Evolutionary conservation across 2,888 invertebrate genomes (phyloP), one percentile per base, ranked within the genome.

Genomic region (Lithophane leautieri): DNA sequence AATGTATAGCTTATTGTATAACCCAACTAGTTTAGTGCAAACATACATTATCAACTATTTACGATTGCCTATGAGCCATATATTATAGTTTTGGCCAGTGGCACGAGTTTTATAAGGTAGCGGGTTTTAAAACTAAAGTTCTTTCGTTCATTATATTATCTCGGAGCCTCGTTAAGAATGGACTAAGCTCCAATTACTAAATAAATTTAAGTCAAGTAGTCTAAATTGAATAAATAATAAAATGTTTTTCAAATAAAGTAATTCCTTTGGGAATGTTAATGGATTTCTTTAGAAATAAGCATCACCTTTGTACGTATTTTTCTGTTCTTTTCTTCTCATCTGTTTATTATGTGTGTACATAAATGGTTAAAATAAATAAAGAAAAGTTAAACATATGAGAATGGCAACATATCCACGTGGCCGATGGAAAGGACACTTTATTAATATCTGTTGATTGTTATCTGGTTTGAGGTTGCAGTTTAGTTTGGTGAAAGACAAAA

Each of bases 21-120:
- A 82, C 54, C 34, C 56, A 25, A 60, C 67, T 71, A 70, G 79
- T 88, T 82, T 68, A 71, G 65, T 80, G 71, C 80, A 85, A 88
- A 88, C 81, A 88, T 79, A 85, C 79, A 85, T 83, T 86, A 88
- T 83, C 81, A 86, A 86, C 81, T 87, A 87, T 88, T 86, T 88
- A 88, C 83, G 78, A 82, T 81, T 85, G 79, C 79, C 79, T 82
- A 79, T 85, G 76, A 75, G 78, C 72, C 72, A 87, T 87, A 86
- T 84, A 81, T 87, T 84, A 88, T 81, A 62, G 74, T 69, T 70
- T 77, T 72, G 58, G 73, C 22, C 6, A 70, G 42, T 78, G 73
- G 73, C 73, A 1, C 56, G 73, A 82, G 61, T 42, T 28, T 47
- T 8, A 47, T 28, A 11, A 28, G 0, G 0, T 0, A 22, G 40